Evolutionary conservation across 2,113 vertebrate species (phyloP), one percentile per base, ranked within the genome.

Genomic region (Maccullochella peelii): DNA sequence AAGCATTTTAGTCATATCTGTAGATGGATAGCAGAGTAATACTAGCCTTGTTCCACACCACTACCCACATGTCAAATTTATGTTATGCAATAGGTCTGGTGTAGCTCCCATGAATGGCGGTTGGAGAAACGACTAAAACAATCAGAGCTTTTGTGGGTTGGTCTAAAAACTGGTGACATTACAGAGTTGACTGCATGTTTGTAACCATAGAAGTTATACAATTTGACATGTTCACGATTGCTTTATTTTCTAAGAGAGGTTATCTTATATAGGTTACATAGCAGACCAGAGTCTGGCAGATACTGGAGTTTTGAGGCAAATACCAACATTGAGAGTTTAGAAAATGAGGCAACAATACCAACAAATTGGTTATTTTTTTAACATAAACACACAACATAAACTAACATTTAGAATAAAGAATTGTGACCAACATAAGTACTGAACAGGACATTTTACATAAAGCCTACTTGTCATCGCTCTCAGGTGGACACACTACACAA

Each of bases 1-100:
- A 74, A 88, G 47, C n/a, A 54, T 80, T 74, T 77, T 62, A 73
- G 79, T 82, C 77, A 52, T 71, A 58, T 65, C 33, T 67, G 33
- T 23, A 15, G 78, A 70, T 27, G 52, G 61, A 57, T 21, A 8
- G 55, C 27, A 30, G 30, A 65, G 30, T 3, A 27, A 57, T 30
- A 14, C 25, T 3, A 55, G 73, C 38, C 68, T 30, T 50, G n/a
- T 49, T 49, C 20, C 14, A 42, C 23, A 21, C 23, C 23, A 15
- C 16, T 3, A 30, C 50, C 33, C 36, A 52, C 42, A 38, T 15
- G 42, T 61, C 23, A 42, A 4, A 63, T 52, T 40, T 18, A n/a
- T n/a, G n/a, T n/a, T n/a, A n/a, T 70, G 49, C n/a, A 23, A 71
- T 8, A 16, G 21, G 11, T 76, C 58, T 57, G 52, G 33, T 49